Evolutionary conservation across 2,797 vertebrate genomes (phyloP).

Genomic region (Centropyge bicolor): DNA sequence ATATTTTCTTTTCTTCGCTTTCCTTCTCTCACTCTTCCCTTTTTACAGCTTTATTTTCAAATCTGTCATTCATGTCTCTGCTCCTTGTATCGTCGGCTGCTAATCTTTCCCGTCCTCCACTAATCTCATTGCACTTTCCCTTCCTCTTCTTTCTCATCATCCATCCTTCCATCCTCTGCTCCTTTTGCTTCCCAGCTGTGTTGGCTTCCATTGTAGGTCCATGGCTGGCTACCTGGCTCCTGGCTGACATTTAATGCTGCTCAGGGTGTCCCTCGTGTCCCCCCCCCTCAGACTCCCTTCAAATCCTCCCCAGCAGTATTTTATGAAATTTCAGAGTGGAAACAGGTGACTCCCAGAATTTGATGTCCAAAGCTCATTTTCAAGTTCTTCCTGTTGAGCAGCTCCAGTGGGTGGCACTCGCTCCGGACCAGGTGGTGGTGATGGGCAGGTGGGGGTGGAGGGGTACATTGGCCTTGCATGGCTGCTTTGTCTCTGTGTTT

Average conservation of each 20-base stretch:
- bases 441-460: not conserved
- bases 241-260: slow-evolving; percentile 67
- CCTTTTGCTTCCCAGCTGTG: slow-evolving; percentile 32
- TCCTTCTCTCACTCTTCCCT: slow-evolving; percentile 17
- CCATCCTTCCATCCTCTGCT: slow-evolving; percentile 19
- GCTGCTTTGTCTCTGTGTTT: slow-evolving; percentile 67
- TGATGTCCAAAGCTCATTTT: not conserved
- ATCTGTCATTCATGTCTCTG: slow-evolving; percentile 36
- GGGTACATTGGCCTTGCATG: slow-evolving; percentile 26
- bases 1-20: slow-evolving; percentile 21
- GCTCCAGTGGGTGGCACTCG: slow-evolving; percentile 35
- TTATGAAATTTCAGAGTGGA: slow-evolving; percentile 30
- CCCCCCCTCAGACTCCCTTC: not conserved
- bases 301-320: slow-evolving; percentile 23
- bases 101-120: slow-evolving; percentile 42
- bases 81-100: slow-evolving; percentile 23
- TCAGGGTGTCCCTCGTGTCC: slow-evolving; percentile 28
- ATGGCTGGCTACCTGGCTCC: slow-evolving; percentile 49
- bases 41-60: slow-evolving; percentile 1
- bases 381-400: slow-evolving; percentile 10
- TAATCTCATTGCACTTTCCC: slow-evolving; percentile 34
- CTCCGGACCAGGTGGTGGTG: slow-evolving; percentile 25
- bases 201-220: slow-evolving; percentile 41
- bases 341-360: slow-evolving; percentile 26
- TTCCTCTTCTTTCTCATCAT: slow-evolving; percentile 15